A percentile compares a stretch with the other conserved stretches of the same genome.
Evolutionary conservation across 1,140 invertebrate genomes (phyloP).

Genomic region (Eueides isabella): DNA sequence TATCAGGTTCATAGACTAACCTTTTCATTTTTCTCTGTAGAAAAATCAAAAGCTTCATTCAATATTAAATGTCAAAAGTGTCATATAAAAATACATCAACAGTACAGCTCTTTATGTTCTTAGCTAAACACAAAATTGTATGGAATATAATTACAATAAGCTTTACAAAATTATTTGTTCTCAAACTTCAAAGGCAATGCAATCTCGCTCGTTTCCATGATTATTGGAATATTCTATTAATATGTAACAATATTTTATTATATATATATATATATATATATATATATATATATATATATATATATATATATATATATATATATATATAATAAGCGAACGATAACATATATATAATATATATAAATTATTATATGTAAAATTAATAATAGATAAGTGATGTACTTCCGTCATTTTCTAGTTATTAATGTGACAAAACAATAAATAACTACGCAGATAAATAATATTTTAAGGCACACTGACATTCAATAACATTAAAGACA

Average conservation of each 20-base stretch:
- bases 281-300: too few relatives aligned
- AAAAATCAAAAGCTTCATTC: too few relatives aligned
- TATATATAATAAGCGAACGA: not conserved
- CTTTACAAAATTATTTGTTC: not conserved
- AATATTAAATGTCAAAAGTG: too few relatives aligned
- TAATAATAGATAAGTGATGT: not conserved
- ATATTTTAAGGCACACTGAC: slow-evolving; percentile 18
- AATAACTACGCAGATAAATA: slow-evolving; percentile 2
- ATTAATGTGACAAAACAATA: not conserved
- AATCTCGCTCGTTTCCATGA: slow-evolving; percentile 1
- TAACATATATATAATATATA: slow-evolving; percentile 7
- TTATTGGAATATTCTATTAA: slow-evolving; percentile 5
- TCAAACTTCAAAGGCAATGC: not conserved
- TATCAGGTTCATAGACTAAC: too few relatives aligned
- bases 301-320: not conserved
- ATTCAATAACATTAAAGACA: slow-evolving; percentile 13
- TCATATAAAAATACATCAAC: not conserved
- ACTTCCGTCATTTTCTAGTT: not conserved
- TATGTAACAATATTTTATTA: not conserved
- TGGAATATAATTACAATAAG: not conserved
- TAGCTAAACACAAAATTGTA: not conserved
- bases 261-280: not conserved
- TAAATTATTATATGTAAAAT: not conserved
- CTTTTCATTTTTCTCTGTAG: too few relatives aligned
- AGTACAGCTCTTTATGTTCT: not conserved